Evolutionary conservation across 35 echinoderm and acorn worm species (phyloP), one percentile per base, ranked within the genome.

Genomic region (Anneissia japonica): DNA sequence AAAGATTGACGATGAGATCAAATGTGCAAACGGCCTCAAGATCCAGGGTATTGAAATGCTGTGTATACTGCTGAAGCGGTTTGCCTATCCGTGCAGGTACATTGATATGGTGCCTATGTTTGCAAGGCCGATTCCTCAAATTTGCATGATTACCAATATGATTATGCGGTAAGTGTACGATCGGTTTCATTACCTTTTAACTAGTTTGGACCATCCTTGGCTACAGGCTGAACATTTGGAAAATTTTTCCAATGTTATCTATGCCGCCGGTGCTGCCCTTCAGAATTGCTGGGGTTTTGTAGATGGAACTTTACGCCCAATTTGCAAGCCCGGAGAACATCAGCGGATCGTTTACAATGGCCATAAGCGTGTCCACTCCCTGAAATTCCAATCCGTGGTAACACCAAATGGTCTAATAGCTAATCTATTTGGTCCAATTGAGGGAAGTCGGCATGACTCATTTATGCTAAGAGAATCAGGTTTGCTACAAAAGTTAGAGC

Each of bases 401-500:
- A 13, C 26, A 26, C 46, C 46, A 56, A 56, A 56, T 26, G 46
- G 46, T 26, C 11, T 56, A 13, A 56, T 56, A 13, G 11, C 11
- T 26, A 56, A 26, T 26, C 26, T 56, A 56, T 56, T 56, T 56
- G 46, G 46, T 6, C n/a, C 74, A 64, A 45, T 92, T 35, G 90
- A 92, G 56, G 90, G 90, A 0, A 80, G 80, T 37, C 36, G 90
- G 32, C 90, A 88, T 84, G 90, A 92, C 39, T 11, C n/a, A 6
- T 46, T 10, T 35, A 31, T 92, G 30, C 40, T 87, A 3, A 23
- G 55, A 14, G 77, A 92, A 73, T 74, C 41, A 37, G 90, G 79
- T 11, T 76, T 83, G 5, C 31, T 92, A n/a, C n/a, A n/a, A n/a
- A n/a, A n/a, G n/a, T n/a, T n/a, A n/a, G n/a, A n/a, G n/a, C n/a